Evolutionary conservation across 2,888 invertebrate genomes (phyloP).

Genomic region (Candidula unifasciata): DNA sequence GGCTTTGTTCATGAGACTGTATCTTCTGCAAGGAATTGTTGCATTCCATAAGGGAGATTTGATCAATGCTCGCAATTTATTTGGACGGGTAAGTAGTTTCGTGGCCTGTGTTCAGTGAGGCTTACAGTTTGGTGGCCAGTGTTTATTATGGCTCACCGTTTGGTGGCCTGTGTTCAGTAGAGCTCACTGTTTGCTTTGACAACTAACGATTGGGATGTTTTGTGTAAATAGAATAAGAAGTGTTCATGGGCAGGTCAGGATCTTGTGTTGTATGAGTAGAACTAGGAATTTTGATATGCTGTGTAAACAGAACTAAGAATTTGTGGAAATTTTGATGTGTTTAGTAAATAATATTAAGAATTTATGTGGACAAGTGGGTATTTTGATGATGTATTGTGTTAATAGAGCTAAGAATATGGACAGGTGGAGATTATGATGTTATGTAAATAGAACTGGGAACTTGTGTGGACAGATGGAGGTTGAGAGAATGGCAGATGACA

Average conservation of each 20-base stretch:
- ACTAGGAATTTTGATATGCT: too few relatives aligned
- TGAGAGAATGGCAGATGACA: too few relatives aligned
- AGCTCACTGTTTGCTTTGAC: background rate
- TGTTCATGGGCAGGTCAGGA: conserved; percentile 73
- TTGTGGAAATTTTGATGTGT: background rate
- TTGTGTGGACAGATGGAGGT: too few relatives aligned
- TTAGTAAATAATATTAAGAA: background rate
- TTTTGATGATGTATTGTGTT: too few relatives aligned
- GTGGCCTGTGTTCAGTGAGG: background rate
- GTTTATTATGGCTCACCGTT: background rate
- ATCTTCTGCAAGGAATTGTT: conserved; percentile 88
- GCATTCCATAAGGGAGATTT: conserved; percentile 87
- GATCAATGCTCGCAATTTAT: conserved; percentile 82
- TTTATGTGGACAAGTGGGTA: background rate
- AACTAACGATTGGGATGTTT: background rate
- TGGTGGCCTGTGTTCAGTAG: background rate
- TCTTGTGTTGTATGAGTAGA: too few relatives aligned
- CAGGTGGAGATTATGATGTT: too few relatives aligned
- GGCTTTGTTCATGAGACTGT: conserved; percentile 86
- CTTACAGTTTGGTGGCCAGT: background rate
- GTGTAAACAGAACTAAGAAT: background rate
- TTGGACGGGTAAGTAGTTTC: conserved; percentile 78
- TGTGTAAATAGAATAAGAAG: too few relatives aligned
- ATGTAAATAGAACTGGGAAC: too few relatives aligned
- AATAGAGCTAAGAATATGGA: too few relatives aligned